These are phyloP conservation scores for Lycaon pictus DNA, from an alignment of 2,113 vertebrate species.

Conservation along the genomic window DNA sequence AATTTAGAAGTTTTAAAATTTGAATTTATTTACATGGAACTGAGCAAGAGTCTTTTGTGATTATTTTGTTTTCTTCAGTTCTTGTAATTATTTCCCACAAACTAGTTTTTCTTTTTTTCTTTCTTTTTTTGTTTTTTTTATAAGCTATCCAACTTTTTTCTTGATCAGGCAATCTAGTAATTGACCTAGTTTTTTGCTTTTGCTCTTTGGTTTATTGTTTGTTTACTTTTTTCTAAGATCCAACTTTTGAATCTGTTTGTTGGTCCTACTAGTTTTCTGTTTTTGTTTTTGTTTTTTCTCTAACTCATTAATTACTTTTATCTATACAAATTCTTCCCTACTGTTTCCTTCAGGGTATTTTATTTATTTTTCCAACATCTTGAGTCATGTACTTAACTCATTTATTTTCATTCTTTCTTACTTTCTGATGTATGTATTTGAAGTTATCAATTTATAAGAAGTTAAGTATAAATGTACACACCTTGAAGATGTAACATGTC, in stretches of 20 bases:
- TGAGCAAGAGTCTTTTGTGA: background rate
- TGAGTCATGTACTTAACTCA: background rate
- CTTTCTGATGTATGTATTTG: background rate
- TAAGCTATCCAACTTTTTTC: background rate
- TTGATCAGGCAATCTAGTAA: background rate
- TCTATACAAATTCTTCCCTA: background rate
- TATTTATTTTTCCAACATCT: background rate
- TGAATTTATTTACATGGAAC: background rate
- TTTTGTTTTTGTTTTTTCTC: background rate
- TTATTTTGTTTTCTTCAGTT: conserved; percentile 33
- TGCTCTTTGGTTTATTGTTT: background rate
- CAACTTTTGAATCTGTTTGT: background rate
- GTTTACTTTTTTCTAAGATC: background rate
- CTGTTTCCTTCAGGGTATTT: background rate
- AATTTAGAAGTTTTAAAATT: conserved; percentile 1
- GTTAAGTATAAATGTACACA: background rate
- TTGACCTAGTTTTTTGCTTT: background rate
- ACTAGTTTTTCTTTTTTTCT: background rate
- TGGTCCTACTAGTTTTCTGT: background rate
- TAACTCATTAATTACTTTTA: conserved; percentile 6
- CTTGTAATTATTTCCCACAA: background rate
- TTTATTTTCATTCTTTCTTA: background rate
- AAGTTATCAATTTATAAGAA: background rate
- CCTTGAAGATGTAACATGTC: background rate
- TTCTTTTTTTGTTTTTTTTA: background rate